Conservation (phyloP, 1,140 invertebrate genomes). For the Drosophila navojoa region DNA sequence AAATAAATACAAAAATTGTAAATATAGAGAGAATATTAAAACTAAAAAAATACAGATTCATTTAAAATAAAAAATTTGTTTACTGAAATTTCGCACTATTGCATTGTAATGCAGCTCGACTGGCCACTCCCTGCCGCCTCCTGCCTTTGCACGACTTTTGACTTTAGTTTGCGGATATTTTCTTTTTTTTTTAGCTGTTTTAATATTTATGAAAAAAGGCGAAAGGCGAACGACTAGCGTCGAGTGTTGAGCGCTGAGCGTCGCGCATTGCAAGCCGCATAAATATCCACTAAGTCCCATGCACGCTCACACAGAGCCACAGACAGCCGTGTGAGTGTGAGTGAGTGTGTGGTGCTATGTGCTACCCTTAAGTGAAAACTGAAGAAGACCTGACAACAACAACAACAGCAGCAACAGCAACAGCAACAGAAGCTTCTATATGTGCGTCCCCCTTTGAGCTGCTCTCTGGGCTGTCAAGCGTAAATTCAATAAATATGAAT, state of each 20-base stretch:
- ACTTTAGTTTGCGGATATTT: constrained; percentile 53
- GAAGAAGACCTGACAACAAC: constrained; percentile 44
- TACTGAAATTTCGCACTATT: neutral
- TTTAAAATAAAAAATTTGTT: too few species aligned
- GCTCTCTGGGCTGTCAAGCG: constrained; percentile 78
- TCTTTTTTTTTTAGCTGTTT: constrained; percentile 62
- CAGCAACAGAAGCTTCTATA: constrained; percentile 24
- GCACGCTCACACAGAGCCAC: constrained; percentile 20
- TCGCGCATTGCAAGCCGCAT: constrained; percentile 70
- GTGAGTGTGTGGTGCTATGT: constrained; percentile 36
- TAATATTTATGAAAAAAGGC: constrained; percentile 79
- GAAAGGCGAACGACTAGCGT: constrained; percentile 39
- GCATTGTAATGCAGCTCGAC: constrained; percentile 24
- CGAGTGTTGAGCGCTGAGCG: constrained; percentile 43
- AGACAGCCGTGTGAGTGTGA: neutral
- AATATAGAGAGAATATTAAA: neutral
- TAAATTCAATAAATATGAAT: constrained; percentile 83
- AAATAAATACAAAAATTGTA: neutral
- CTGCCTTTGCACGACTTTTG: constrained; percentile 67
- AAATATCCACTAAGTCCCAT: constrained; percentile 75
- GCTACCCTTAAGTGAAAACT: constrained; percentile 70
- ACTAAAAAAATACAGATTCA: neutral
- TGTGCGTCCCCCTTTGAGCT: constrained; percentile 58
- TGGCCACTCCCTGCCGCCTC: neutral
- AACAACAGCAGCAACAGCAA: constrained; percentile 22